Conservation (phyloP, 2,797 vertebrate genomes). For the Melanotaenia parkinsoni region DNA sequence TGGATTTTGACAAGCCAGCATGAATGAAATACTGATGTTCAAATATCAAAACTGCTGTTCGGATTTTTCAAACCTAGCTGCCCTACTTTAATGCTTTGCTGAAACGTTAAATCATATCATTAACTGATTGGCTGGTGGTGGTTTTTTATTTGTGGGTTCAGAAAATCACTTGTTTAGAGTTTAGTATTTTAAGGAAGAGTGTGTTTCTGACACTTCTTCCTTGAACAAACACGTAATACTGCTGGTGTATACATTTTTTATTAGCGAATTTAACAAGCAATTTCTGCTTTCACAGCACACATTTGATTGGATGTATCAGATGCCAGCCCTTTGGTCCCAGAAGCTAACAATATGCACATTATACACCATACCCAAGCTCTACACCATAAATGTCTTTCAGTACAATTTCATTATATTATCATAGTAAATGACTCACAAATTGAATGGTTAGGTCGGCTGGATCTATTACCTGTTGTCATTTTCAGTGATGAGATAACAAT, state of each 20-base stretch:
- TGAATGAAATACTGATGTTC: conserved; percentile 4
- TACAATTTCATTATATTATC: conserved; percentile 45
- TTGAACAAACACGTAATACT: too few species aligned
- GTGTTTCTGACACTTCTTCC: background rate
- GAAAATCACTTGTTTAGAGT: conserved; percentile 23
- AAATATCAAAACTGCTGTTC: conserved; percentile 5
- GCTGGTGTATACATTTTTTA: background rate
- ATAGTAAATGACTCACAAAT: conserved; percentile 45
- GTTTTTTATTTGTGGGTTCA: conserved; percentile 41
- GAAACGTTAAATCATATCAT: conserved; percentile 35
- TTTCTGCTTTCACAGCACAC: background rate
- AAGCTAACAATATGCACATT: background rate
- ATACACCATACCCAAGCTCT: conserved; percentile 16
- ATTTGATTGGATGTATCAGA: background rate
- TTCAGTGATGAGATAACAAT: conserved; percentile 52
- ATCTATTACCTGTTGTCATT: conserved; percentile 57
- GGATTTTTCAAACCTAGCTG: background rate
- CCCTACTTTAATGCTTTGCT: conserved; percentile 10
- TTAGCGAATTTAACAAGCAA: background rate
- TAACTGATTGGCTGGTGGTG: conserved; percentile 28
- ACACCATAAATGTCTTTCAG: conserved; percentile 40
- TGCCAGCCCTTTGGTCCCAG: background rate
- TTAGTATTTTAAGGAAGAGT: conserved; percentile 3
- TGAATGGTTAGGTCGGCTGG: conserved; percentile 32
- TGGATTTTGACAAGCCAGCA: conserved; percentile 4